Evolutionary conservation across 2,888 invertebrate species (phyloP), one percentile per base, ranked within the genome.

Genomic region (Gymnoscelis rufifasciata): DNA sequence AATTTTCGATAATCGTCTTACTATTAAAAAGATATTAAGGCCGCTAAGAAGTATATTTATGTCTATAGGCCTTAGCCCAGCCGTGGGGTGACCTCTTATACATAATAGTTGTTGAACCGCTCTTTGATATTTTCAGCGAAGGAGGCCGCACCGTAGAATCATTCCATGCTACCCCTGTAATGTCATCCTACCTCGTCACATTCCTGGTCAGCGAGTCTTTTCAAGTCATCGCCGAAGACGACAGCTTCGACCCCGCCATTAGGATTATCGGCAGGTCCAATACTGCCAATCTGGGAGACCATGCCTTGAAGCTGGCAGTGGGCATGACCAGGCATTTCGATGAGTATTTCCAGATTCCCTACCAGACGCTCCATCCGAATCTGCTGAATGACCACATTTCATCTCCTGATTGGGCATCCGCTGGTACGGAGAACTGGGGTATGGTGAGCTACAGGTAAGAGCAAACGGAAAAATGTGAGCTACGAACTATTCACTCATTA

Each of bases 161-260:
- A 23, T 93, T 91, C 63, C 56, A 75, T 10, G 71, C 83, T 29
- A 91, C 92, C 0, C 92, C 92, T 0, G 72, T 68, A 43, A 96
- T 96, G 94, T 94, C 95, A 1, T 93, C 95, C 0, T 97, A 97
- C 66, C 83, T 97, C 3, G 91, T 97, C 0, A 97, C 96, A 0
- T 93, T 97, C 69, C 90, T 96, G 0, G 92, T 97, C 13, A 88
- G 88, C 45, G 88, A 88, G 52, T 68, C 75, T 0, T 87, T 88
- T 52, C 56, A 59, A 56, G 79, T 84, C 0, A 78, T 88, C 2
- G 86, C 87, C 3, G 57, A 82, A 52, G 63, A 86, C 27, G 66
- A 56, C 0, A 62, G 74, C 1, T 72, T 78, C 35, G 62, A 46
- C 4, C 86, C 86, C 1, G 62, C 84, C 3, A 68, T 88, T 36